phyloP scores from a whole-genome alignment of 2,113 vertebrate species.

The Phrynosoma blainvillii region DNA sequence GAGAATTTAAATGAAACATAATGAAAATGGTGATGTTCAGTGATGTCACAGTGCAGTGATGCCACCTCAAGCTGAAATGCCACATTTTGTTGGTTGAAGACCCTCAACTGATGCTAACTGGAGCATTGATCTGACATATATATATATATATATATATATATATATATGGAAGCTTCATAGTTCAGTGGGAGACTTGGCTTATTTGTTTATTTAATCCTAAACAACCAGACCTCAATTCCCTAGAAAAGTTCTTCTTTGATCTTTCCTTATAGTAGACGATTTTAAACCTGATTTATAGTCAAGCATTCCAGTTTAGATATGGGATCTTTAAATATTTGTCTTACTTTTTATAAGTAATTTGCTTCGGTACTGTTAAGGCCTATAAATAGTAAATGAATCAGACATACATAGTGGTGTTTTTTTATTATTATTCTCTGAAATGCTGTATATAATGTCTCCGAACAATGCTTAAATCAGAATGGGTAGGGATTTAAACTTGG shows the following conservation, averaged over 20 bases:
- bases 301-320: constrained; percentile 58
- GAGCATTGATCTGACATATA: background rate
- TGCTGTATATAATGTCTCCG: constrained; percentile 41
- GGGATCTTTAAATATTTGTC: constrained; percentile 59
- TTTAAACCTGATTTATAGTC: constrained; percentile 45
- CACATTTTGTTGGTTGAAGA: background rate
- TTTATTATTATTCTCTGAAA: constrained; percentile 50
- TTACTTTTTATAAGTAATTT: constrained; percentile 65
- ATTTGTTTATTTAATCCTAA: constrained; percentile 29
- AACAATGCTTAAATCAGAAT: constrained; percentile 54
- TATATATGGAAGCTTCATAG: constrained; percentile 23
- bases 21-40: background rate
- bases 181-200: constrained; percentile 24
- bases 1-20: background rate
- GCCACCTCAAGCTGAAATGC: background rate
- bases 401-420: constrained; percentile 47
- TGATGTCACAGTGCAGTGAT: background rate
- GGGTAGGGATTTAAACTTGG: constrained; percentile 54
- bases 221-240: constrained; percentile 13
- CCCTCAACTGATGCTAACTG: background rate
- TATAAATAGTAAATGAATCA: constrained; percentile 45
- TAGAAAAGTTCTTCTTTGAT: constrained; percentile 57
- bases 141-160: background rate
- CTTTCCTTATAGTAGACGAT: constrained; percentile 52
- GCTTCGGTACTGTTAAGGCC: constrained; percentile 58